Base-by-base conservation (phyloP, 2,888 invertebrate species). In the Pilophorus perplexus region DNA sequence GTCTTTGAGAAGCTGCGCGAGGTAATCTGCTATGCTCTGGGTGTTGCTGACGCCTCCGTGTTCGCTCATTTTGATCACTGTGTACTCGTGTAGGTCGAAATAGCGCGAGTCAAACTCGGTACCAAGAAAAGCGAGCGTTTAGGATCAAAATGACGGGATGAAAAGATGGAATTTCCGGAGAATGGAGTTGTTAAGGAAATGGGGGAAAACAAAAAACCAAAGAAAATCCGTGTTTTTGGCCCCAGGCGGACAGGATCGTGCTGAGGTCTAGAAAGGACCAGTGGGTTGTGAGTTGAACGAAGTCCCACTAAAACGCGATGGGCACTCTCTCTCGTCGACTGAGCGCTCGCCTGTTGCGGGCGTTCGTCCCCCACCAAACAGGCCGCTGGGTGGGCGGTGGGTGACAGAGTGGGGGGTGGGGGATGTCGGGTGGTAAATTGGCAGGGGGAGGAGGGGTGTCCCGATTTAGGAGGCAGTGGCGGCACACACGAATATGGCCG, bases 1-100 rank as follows among this genome's bases (percentile, higher is more conserved):
- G 87, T 99, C 99, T 87, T 99, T 99, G 80, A 99, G 87, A 83
- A 99, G 87, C 84, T 99, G 98, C 80, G 98, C 96, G 85, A 99
- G 86, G 85, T 99, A 99, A 84, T 99, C 98, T 82, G 98, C 95
- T 84, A 93, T 92, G 84, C 93, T 93, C 81, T 93, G 93, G 82
- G 93, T 93, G 79, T 89, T 69, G 80, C 89, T 70, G 50, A 68
- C 68, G 65, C 70, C 70, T 46, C 71, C 71, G 67, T 71, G 71
- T 44, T 72, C 72, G 70, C 70, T 72, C 72, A 72, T 72, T 57
- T 33, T 59, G 62, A 25, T 46, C 48, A 59, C 59, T 59, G 37
- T 20, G 37, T n/a, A n/a, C n/a, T n/a, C n/a, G n/a, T n/a, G n/a
- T n/a, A n/a, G n/a, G n/a, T n/a, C n/a, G n/a, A n/a, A n/a, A n/a